Base-by-base conservation (phyloP, 2,797 vertebrate species). In the Manis javanica region DNA sequence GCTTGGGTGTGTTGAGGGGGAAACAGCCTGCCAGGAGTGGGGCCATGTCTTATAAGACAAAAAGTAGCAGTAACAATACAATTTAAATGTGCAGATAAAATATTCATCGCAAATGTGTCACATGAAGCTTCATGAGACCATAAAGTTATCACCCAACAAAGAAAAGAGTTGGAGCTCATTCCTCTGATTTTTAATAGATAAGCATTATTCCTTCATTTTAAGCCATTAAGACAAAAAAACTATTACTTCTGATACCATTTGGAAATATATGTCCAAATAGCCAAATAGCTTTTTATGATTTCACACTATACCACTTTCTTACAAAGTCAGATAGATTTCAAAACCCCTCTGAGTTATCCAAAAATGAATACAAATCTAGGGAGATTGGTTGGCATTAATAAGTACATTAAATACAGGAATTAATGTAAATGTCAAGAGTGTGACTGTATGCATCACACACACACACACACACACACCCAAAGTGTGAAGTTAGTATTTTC, bases 321-420 rank as follows among this genome's bases (percentile, higher is more conserved):
- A 59, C 51, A 77, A 64, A 69, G 19, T 7, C 51, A 75, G 75
- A 59, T 31, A 49, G 46, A 64, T 64, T 92, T 71, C 5, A 88
- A 86, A 86, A 86, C 15, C 5, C 85, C 21, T 84, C 6, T 81
- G 42, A 78, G 37, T 42, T 94, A 91, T 39, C 46, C 9, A 53
- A 59, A 95, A 91, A 61, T 57, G 10, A 93, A 87, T 68, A 88
- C 29, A 94, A 88, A 81, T 61, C 18, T n/a, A 66, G 24, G 19
- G 42, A 63, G 31, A 87, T 34, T 72, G 68, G 3, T 2, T 85
- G 55, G 34, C 49, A 87, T 37, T 5, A 7, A 3, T 37, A 21
- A 4, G 49, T 34, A 77, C 21, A 42, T 57, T 79, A 66, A 69
- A 78, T 64, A 77, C 31, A 31, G 16, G 49, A 53, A 86, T 82